Evolutionary conservation across 2,888 invertebrate species (phyloP), one percentile per base, ranked within the genome.

Genomic region (Lithophane ornitopus): DNA sequence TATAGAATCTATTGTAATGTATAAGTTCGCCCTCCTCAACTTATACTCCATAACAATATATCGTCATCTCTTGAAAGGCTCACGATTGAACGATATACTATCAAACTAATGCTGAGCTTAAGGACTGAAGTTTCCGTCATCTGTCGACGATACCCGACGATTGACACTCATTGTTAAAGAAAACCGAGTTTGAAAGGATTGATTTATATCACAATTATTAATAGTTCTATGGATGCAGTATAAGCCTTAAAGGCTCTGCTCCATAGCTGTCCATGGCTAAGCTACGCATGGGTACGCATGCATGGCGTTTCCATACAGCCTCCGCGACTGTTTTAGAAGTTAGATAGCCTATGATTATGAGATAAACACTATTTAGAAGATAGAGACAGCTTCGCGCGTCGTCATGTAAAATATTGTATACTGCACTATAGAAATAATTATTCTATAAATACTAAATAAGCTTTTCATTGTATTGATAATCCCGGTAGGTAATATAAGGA

Each of bases 41-140:
- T 39, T 11, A 58, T 46, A 14, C 16, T 12, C 54, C 26, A 19
- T 26, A 34, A 78, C 58, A 66, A 78, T 83, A 83, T 34, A 83
- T 46, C 22, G 22, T 49, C 63, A 41, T 39, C 56, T 56, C 19
- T 9, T 65, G 11, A 76, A 82, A 68, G 54, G 61, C 28, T 59
- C 65, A 78, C 74, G 61, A 83, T 69, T 83, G 58, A 69, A 74
- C 61, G 26, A 26, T 26, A 63, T 59, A 56, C n/a, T 14, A 46
- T 49, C 22, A 14, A 39, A 6, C 9, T 41, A 61, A 49, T n/a
- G 56, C 16, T 16, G 22, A 39, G 39, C 22, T 22, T 22, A 22
- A 49, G 1, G 9, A 16, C 16, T 26, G n/a, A 71, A 49, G 22
- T 61, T 83, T 83, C 84, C 84, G 84, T 39, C 86, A 82, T 9